Evolutionary conservation across 2,797 vertebrate species (phyloP), one percentile per base, ranked within the genome.

Genomic region (Miichthys miiuy): DNA sequence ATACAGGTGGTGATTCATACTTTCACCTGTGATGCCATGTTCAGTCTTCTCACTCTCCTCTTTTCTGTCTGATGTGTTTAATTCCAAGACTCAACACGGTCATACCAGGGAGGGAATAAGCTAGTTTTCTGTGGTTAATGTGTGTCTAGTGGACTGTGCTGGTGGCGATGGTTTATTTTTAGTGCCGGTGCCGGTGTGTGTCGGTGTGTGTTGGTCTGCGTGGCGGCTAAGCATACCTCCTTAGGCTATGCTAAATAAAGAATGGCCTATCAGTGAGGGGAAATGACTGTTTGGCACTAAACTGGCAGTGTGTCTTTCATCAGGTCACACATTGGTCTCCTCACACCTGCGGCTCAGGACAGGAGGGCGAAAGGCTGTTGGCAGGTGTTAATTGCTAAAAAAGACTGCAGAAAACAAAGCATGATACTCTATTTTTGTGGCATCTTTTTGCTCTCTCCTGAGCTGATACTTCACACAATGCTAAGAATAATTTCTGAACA

Each of bases 321-420:
- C 92, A 84, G 89, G 91, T 94, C 91, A 90, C 93, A 93, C 93
- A n/a, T 89, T 79, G 82, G 77, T 76, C 88, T 84, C 79, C 75
- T 92, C 87, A 83, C 88, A 94, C 89, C 91, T 88, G 87, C 68
- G 61, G 70, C 67, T 81, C 80, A 72, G 85, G 85, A 93, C 87
- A 86, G 89, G 81, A 84, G 86, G 88, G 82, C 91, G 89, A 93
- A 86, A 85, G 81, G 67, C 64, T 88, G 85, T 79, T 87, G 81
- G 84, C 92, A 95, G 90, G 92, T 94, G 91, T 91, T 95, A 96
- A 95, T 93, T 91, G 89, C 90, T 86, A 82, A 44, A 91, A 81
- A 88, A 76, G 86, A 87, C 73, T 17, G 17, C 14, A 27, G 9
- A 84, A 85, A 87, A 76, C 61, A 55, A 75, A 38, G 65, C 64